Evolutionary conservation across 2,888 invertebrate species (phyloP).

Genomic region (Lucinisca nassula): DNA sequence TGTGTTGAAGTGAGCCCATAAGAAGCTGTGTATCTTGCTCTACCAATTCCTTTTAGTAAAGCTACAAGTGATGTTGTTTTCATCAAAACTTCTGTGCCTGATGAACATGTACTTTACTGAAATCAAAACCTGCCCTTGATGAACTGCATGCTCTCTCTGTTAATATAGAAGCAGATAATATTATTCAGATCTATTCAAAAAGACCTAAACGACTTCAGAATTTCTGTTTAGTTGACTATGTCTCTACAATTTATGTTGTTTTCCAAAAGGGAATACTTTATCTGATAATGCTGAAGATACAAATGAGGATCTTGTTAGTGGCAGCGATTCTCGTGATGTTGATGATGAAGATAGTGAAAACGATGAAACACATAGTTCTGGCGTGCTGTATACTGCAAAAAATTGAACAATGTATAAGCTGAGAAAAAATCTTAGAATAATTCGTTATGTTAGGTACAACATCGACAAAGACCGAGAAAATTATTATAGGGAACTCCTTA

Average conservation of each 20-base stretch:
- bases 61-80: neutral
- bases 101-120: too few relatives aligned
- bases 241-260: neutral
- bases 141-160: neutral
- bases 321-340: neutral
- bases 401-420: neutral
- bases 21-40: neutral
- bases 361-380: neutral
- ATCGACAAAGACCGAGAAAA: too few relatives aligned
- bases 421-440: too few relatives aligned
- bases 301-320: neutral
- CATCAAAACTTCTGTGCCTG: neutral
- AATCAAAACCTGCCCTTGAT: neutral
- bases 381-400: neutral
- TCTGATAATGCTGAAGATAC: neutral
- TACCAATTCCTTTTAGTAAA: neutral
- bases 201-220: too few relatives aligned
- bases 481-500: too few relatives aligned
- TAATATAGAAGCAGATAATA: neutral
- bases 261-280: neutral
- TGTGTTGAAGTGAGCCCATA: constrained; percentile 68
- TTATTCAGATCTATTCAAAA: neutral
- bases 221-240: neutral
- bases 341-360: neutral
- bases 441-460: too few relatives aligned